These are phyloP conservation scores for Fistularia tabacaria DNA, from an alignment of 2,797 vertebrate genomes.

Conservation along the genomic window DNA sequence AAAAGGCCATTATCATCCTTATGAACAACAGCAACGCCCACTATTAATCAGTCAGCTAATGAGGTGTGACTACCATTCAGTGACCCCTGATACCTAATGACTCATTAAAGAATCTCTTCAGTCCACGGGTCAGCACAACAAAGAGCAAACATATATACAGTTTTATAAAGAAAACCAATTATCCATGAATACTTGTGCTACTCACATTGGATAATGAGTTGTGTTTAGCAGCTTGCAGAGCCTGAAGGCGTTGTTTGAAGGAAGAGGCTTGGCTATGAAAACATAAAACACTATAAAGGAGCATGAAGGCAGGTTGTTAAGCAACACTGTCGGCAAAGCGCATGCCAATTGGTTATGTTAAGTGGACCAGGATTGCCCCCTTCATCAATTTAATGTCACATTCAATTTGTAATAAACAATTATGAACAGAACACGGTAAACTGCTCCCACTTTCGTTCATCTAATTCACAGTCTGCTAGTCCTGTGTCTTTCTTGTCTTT, in stretches of 20 bases:
- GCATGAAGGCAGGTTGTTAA: constrained; percentile 29
- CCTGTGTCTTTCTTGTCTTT: constrained; percentile 18
- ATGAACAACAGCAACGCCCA: constrained; percentile 44
- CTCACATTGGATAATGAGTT: constrained; percentile 41
- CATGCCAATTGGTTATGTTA: constrained; percentile 39
- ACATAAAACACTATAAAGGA: constrained; percentile 42
- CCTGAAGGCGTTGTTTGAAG: constrained; percentile 43
- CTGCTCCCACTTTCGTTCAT: constrained; percentile 30
- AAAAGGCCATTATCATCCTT: constrained; percentile 34
- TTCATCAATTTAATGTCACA: constrained; percentile 25
- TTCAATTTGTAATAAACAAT: constrained; percentile 4
- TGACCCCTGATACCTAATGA: constrained; percentile 42
- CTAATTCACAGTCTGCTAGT: constrained; percentile 20
- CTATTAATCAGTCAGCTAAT: constrained; percentile 65
- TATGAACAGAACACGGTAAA: constrained; percentile 6
- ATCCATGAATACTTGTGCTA: constrained; percentile 12
- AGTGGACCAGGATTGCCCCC: constrained; percentile 23
- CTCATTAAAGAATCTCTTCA: constrained; percentile 36
- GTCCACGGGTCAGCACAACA: constrained; percentile 31
- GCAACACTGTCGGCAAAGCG: constrained; percentile 13
- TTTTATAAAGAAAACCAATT: constrained; percentile 39
- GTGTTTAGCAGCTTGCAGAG: constrained; percentile 32
- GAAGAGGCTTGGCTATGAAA: constrained; percentile 39
- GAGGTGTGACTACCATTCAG: constrained; percentile 43
- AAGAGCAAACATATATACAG: constrained; percentile 15